A percentile compares a stretch with the other conserved stretches of the same genome.
Conservation (phyloP, 2,113 vertebrate species). For the Lichenostomus cassidix region DNA sequence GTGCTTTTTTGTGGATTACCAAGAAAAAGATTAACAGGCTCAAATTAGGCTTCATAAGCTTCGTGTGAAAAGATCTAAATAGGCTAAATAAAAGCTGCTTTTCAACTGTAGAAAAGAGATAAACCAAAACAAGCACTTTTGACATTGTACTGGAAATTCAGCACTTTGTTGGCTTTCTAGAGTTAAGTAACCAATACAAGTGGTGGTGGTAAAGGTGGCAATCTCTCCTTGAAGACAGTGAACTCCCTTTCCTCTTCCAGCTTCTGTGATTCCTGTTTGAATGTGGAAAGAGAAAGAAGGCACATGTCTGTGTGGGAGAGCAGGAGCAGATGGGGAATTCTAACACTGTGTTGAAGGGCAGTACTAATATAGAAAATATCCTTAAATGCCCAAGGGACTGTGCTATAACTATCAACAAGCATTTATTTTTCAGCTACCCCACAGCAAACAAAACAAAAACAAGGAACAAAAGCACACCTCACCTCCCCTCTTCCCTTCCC, state of each 20-base stretch:
- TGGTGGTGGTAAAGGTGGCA: not conserved
- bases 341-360: not conserved
- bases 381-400: not conserved
- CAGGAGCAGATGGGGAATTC: constrained; percentile 35
- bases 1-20: constrained; percentile 24
- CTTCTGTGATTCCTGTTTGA: not conserved
- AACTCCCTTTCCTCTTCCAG: not conserved
- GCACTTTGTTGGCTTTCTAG: not conserved
- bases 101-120: not conserved
- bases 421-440: constrained; percentile 1
- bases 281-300: not conserved
- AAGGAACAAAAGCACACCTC: constrained; percentile 15
- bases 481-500: not conserved
- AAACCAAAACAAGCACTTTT: not conserved
- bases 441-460: constrained; percentile 24
- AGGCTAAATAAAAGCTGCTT: not conserved
- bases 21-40: constrained; percentile 31
- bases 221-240: not conserved
- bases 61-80: not conserved
- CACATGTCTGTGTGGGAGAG: constrained; percentile 31
- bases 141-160: not conserved
- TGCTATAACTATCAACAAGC: constrained; percentile 8
- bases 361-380: constrained; percentile 15
- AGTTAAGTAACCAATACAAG: not conserved
- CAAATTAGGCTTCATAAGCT: not conserved